Evolutionary conservation across 2,888 invertebrate genomes (phyloP).

Genomic region (Synergus gifuensis): DNA sequence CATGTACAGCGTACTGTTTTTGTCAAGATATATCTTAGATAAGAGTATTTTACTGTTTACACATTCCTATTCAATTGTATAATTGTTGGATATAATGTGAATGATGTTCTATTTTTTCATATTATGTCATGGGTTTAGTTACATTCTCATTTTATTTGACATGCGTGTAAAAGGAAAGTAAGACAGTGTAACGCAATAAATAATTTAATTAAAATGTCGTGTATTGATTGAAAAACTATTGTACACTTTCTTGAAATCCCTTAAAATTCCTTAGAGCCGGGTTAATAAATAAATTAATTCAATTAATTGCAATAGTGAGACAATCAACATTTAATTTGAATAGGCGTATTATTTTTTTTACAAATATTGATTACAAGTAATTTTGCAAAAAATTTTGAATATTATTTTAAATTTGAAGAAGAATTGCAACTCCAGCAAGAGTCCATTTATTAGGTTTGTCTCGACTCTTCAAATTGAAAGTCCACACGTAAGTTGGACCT

Average conservation of each 20-base stretch:
- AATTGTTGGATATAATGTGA: not conserved
- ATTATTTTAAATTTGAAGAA: constrained; percentile 88
- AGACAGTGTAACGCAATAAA: not conserved
- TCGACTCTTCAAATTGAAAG: constrained; percentile 94
- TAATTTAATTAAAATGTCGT: not conserved
- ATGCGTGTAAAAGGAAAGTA: not conserved
- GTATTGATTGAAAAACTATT: not conserved
- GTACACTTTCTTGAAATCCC: too few relatives aligned
- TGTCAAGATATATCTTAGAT: not conserved
- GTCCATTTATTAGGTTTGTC: constrained; percentile 95
- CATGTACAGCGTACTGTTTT: not conserved
- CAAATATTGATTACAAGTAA: not conserved
- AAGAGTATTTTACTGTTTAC: not conserved
- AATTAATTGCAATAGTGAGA: too few relatives aligned
- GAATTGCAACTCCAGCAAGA: constrained; percentile 93
- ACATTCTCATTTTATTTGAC: not conserved
- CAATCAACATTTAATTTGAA: too few relatives aligned
- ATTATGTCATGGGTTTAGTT: not conserved
- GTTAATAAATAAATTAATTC: too few relatives aligned
- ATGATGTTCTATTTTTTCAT: constrained; percentile 17
- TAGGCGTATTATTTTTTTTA: too few relatives aligned
- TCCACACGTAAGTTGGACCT: constrained; percentile 97
- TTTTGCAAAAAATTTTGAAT: constrained; percentile 83
- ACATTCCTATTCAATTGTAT: constrained; percentile 1
- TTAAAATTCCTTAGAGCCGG: too few relatives aligned